Evolutionary conservation across 2,113 vertebrate species (phyloP).

Genomic region (Chloropsis cyanopogon): DNA sequence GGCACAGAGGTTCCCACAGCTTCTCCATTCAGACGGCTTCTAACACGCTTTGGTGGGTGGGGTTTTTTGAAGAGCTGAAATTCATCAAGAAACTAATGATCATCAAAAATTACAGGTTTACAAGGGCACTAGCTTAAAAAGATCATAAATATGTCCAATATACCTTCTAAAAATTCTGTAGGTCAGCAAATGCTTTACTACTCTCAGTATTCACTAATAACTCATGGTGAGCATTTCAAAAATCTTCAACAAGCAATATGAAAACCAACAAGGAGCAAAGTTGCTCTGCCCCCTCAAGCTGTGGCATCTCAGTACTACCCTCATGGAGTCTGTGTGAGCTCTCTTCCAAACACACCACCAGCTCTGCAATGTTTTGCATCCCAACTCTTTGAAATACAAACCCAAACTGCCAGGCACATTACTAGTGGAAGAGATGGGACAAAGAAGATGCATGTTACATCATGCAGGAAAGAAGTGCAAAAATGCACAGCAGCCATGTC

Average conservation of each 20-base stretch:
- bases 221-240: not conserved
- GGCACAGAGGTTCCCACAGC: constrained; percentile 72
- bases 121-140: not conserved
- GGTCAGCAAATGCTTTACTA: not conserved
- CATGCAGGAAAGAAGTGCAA: not conserved
- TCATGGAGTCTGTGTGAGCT: rapidly evolving
- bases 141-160: rapidly evolving
- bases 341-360: not conserved
- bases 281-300: not conserved
- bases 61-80: constrained; percentile 95
- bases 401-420: not conserved
- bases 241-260: not conserved
- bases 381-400: not conserved
- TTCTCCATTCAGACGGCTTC: constrained; percentile 88
- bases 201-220: not conserved
- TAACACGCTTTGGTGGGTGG: constrained; percentile 94
- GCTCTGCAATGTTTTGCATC: not conserved
- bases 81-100: not conserved
- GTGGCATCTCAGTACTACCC: rapidly evolving
- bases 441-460: not conserved
- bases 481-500: not conserved
- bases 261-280: not conserved
- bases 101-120: not conserved
- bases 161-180: not conserved
- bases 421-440: not conserved